phyloP scores from a whole-genome alignment of 1,140 invertebrate species.

The Mycetomoellerius zeteki region DNA sequence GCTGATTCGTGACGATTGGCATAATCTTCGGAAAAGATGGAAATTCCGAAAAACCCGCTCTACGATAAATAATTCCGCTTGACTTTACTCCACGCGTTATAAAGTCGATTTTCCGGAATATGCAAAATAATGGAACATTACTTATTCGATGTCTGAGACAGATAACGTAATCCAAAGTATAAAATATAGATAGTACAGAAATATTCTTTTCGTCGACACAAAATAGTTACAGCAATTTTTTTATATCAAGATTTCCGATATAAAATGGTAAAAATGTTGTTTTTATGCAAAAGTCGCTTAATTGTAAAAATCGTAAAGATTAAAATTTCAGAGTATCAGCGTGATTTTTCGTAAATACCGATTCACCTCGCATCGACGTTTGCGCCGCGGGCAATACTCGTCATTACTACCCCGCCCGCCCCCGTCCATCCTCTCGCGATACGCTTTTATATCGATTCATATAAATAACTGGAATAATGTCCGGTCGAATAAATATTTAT shows the following conservation, averaged over 20 bases:
- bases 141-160: not conserved
- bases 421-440: slow-evolving; percentile 21
- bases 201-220: not conserved
- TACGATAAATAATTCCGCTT: slow-evolving; percentile 4
- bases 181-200: not conserved
- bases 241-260: not conserved
- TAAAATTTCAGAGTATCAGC: slow-evolving; percentile 24
- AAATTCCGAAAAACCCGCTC: not conserved
- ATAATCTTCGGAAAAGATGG: not conserved
- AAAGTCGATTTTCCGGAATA: not conserved
- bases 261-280: not conserved
- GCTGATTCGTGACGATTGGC: slow-evolving; percentile 25
- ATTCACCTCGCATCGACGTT: slow-evolving; percentile 14
- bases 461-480: slow-evolving; percentile 64
- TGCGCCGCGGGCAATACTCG: slow-evolving; percentile 39
- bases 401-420: slow-evolving; percentile 35
- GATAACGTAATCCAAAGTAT: not conserved
- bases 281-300: not conserved
- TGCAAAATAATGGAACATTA: not conserved
- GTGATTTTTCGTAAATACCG: slow-evolving; percentile 47
- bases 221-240: not conserved
- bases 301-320: slow-evolving; percentile 24
- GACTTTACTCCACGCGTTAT: not conserved
- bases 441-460: slow-evolving; percentile 57
- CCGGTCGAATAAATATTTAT: slow-evolving; percentile 63